phyloP scores from a whole-genome alignment of 2,113 vertebrate genomes.

The Phaethornis superciliosus region DNA sequence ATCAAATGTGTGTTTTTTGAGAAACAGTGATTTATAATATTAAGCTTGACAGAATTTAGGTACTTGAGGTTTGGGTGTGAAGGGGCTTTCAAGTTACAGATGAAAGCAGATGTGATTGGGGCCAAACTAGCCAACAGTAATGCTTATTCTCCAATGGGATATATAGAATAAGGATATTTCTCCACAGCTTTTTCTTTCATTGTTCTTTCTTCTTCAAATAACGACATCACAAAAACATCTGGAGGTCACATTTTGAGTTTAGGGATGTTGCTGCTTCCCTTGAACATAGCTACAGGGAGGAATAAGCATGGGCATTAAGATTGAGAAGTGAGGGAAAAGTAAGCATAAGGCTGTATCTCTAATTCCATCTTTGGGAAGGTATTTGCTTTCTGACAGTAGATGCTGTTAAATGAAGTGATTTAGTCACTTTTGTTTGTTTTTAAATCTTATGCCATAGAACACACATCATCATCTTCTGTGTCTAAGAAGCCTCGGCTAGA shows the following conservation, averaged over 20 bases:
- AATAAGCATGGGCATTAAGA: neutral
- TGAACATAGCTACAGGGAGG: neutral
- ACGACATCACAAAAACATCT: neutral
- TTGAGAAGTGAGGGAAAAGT: neutral
- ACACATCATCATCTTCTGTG: slow-evolving; percentile 93
- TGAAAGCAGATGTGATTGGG: neutral
- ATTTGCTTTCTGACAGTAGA: neutral
- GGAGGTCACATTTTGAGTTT: neutral
- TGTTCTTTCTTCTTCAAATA: neutral
- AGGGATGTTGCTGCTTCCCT: neutral
- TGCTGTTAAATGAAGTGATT: neutral
- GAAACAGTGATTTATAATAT: neutral
- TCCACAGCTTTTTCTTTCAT: neutral
- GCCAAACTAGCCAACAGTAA: neutral
- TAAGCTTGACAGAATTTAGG: neutral
- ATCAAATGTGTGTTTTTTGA: neutral
- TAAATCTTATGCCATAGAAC: slow-evolving; percentile 78
- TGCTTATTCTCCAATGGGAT: neutral
- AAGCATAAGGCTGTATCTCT: neutral
- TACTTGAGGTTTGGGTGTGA: neutral
- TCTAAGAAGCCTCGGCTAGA: slow-evolving; percentile 96
- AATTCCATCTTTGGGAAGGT: neutral
- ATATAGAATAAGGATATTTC: neutral
- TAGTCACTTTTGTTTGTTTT: neutral
- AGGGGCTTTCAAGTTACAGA: neutral